Base-by-base conservation (phyloP, 2,113 vertebrate species). In the Crypturellus undulatus region DNA sequence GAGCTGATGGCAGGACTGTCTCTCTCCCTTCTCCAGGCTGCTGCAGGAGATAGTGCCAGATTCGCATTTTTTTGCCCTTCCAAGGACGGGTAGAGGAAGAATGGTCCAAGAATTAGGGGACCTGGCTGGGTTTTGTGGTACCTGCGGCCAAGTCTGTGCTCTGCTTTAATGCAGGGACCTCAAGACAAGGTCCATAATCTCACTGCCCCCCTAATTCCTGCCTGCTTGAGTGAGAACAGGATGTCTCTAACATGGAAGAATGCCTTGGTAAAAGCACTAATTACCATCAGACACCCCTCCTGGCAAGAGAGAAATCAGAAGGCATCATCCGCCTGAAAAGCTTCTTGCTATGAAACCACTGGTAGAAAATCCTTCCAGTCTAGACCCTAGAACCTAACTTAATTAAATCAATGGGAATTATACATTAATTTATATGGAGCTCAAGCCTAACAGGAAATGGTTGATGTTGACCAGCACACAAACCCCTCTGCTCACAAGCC, bases 221-320 rank as follows among this genome's bases (percentile, higher is more conserved):
- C 36, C 84, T 12, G 2, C 28, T 80, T 68, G 64, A 76, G 52
- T 1, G 69, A 26, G 40, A 76, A 34, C 34, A 5, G 58, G 72
- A 58, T 6, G 17, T 16, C 42, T 75, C 56, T 8, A 64, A 3
- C 52, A 19, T 3, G 56, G 77, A 68, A 87, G 22, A 43, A 62
- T 0, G 2, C 38, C 64, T 68, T 94, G 92, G 92, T 91, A 84
- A 95, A 95, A 25, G 75, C 54, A 10, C 21, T 82, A 51, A 89
- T 92, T 86, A 89, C 5, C 54, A 24, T 38, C 80, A 89, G 52
- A 36, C 73, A 94, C 69, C 58, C 73, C 80, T 71, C 62, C 86
- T 77, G 62, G 65, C 80, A 60, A 58, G 52, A 4, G 49, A 71
- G 72, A 78, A 56, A 79, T 89, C 9, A 91, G 43, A 96, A 52